phyloP scores from a whole-genome alignment of 2,113 vertebrate species.

The Plectropomus leopardus region DNA sequence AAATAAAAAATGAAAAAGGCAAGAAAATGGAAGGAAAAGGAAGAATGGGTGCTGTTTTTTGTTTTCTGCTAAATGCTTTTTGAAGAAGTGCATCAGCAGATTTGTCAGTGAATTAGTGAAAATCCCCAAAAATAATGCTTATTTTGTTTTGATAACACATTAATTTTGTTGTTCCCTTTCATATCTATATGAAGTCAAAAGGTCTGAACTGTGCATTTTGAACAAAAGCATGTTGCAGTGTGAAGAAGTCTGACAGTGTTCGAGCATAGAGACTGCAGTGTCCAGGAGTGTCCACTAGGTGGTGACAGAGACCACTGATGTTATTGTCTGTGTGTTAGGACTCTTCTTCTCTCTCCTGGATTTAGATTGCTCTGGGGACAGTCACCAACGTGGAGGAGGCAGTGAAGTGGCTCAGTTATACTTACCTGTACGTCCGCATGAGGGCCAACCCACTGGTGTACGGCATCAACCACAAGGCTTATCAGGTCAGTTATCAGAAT shows the following conservation, averaged over 20 bases:
- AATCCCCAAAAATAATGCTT: background rate
- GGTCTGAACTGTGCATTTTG: background rate
- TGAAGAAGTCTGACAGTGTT: no score
- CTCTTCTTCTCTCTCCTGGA: background rate
- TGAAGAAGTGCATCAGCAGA: background rate
- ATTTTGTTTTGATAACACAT: background rate
- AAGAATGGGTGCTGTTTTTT: background rate
- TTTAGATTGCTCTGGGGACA: constrained; percentile 94
- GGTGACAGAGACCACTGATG: constrained; percentile 57
- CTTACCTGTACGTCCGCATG: constrained; percentile 98
- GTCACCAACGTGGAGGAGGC: constrained; percentile 98
- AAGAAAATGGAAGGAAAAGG: background rate
- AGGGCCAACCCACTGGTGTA: constrained; percentile 98
- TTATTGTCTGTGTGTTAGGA: background rate
- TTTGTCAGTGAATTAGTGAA: background rate
- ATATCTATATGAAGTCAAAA: background rate
- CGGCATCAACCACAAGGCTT: constrained; percentile 96
- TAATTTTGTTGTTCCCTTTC: background rate
- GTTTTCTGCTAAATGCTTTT: background rate
- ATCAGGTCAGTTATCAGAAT: constrained; percentile 86
- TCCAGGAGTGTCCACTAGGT: constrained; percentile 59
- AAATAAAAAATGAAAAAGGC: background rate
- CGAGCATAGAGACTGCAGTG: constrained; percentile 6
- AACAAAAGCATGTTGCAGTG: background rate
- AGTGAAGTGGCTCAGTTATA: constrained; percentile 99